Evolutionary conservation across 2,888 invertebrate species (phyloP).

Genomic region (Aspidiotus rigidus): DNA sequence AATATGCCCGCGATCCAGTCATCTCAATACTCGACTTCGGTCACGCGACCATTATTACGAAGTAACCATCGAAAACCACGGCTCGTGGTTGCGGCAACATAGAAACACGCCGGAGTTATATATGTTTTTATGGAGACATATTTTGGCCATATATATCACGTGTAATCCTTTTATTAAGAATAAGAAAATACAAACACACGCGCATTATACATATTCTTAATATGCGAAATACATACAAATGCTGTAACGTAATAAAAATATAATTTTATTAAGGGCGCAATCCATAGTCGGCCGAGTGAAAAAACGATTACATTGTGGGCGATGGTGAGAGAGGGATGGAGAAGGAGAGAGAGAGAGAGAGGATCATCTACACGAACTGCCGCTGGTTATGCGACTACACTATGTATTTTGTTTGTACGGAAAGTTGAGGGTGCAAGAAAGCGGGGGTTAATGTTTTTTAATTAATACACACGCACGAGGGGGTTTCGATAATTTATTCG

Average conservation of each 20-base stretch:
- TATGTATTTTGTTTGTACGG: neutral
- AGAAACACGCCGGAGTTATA: too few species aligned
- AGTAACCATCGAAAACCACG: too few species aligned
- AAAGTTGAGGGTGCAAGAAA: neutral
- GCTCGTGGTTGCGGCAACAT: too few species aligned
- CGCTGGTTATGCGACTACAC: neutral
- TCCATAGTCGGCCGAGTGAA: neutral
- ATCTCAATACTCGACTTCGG: too few species aligned
- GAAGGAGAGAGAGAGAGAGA: neutral
- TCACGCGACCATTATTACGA: too few species aligned
- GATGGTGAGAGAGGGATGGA: neutral
- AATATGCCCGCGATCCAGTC: too few species aligned
- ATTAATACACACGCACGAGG: conserved; percentile 2
- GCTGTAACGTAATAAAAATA: neutral
- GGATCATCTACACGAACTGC: neutral
- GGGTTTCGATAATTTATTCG: conserved; percentile 2
- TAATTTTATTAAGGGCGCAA: conserved; percentile 4
- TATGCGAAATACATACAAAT: too few species aligned
- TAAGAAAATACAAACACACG: neutral
- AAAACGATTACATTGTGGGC: neutral
- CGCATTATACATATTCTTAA: too few species aligned
- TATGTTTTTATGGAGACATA: neutral
- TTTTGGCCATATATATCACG: neutral
- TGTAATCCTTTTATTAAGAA: conserved; percentile 2
- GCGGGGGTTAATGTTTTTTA: neutral